These are phyloP conservation scores for Macrobrachium nipponense DNA, from an alignment of 1,140 invertebrate genomes.

Conservation along the genomic window DNA sequence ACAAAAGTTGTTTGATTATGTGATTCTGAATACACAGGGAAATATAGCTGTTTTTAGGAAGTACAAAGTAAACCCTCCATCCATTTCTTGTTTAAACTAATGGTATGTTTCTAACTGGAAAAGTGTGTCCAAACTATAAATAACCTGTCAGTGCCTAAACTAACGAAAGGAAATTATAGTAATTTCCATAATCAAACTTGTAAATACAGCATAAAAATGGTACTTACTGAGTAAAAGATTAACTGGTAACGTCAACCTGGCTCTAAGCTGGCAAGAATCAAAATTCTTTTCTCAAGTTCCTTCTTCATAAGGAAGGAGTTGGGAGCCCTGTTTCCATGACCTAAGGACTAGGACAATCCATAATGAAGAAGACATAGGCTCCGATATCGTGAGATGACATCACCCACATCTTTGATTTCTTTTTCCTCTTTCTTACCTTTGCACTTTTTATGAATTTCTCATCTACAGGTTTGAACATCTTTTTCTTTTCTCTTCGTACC, in stretches of 20 bases:
- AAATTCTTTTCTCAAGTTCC: conserved; percentile 68
- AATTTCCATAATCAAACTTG: too few relatives aligned
- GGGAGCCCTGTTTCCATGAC: conserved; percentile 69
- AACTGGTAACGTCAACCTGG: too few relatives aligned
- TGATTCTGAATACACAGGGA: too few relatives aligned
- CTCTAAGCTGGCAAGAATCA: conserved; percentile 63
- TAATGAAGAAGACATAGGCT: conserved; percentile 70
- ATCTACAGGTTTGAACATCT: conserved; percentile 59
- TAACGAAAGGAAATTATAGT: too few relatives aligned
- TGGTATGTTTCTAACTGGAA: too few relatives aligned
- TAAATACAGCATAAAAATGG: background rate
- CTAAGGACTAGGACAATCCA: conserved; percentile 70
- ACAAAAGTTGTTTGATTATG: too few relatives aligned
- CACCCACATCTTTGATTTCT: conserved; percentile 70
- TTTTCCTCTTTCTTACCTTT: conserved; percentile 68
- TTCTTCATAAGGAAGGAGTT: conserved; percentile 67
- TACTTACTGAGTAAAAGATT: background rate
- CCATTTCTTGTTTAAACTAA: too few relatives aligned
- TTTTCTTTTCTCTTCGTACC: conserved; percentile 19
- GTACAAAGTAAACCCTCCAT: too few relatives aligned
- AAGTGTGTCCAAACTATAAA: too few relatives aligned
- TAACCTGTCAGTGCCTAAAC: too few relatives aligned
- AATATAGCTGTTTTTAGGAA: too few relatives aligned
- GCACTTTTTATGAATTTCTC: conserved; percentile 67
- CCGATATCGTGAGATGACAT: conserved; percentile 69